Evolutionary conservation across 2,797 vertebrate species (phyloP), one percentile per base, ranked within the genome.

Genomic region (Brachyalestes nurse): DNA sequence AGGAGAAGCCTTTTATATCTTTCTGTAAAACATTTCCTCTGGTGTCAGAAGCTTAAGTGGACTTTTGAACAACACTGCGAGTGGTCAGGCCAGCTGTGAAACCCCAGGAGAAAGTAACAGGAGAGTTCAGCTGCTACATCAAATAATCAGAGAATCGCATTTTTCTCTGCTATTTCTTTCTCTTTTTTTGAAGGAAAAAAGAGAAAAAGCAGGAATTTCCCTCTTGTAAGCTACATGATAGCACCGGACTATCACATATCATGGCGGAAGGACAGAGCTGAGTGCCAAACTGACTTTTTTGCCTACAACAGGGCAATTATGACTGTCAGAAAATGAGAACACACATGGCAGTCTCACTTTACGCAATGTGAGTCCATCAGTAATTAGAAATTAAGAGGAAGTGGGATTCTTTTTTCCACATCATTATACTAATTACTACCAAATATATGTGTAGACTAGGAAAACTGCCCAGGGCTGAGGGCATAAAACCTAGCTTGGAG

Each of bases 121-220:
- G 71, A 84, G 80, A 82, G 49, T 76, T 79, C 58, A 5, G 62
- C 82, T 88, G 87, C 88, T 88, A 88, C 82, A 87, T 85, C 80
- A 90, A 89, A 90, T 88, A 87, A 91, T 91, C 87, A 89, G 82
- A 45, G 87, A 88, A 88, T 87, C 67, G 80, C 71, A 34, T 85
- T 80, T 79, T 86, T 86, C 34, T 51, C 64, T 51, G 23, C 4
- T 38, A 16, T 49, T 19, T 57, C 16, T 3, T 21, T 1, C 28
- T 28, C 3, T 28, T 28, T 28, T 28, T 28, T 28, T 28, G 28
- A 28, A 28, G 3, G 28, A 28, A 75, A 84, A 83, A 84, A 85
- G 23, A 21, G 10, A 25, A 60, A 23, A 62, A 28, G 60, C 60
- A 28, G 60, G 60, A 62, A 23, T 62, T 66, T 62, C 23, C 61